phyloP scores from a whole-genome alignment of 1,140 invertebrate genomes.

The Magallana angulata region DNA sequence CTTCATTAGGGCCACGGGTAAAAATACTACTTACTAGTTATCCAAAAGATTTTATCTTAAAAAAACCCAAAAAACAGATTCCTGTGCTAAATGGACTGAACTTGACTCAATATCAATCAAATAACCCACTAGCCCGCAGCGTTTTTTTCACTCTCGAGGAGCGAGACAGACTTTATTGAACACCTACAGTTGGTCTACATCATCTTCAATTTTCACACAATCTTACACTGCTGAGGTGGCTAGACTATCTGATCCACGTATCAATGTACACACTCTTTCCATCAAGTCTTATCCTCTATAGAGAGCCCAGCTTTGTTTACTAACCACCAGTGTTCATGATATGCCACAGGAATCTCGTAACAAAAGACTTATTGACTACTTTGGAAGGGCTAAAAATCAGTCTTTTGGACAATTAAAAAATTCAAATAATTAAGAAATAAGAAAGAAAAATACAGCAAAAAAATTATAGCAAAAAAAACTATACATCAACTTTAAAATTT shows the following conservation, averaged over 20 bases:
- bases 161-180: neutral
- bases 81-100: constrained; percentile 19
- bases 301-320: neutral
- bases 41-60: neutral
- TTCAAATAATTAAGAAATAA: neutral
- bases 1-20: neutral
- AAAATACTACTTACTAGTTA: neutral
- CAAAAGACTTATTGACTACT: neutral
- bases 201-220: constrained; percentile 14
- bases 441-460: neutral
- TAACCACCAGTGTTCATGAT: neutral
- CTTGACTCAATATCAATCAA: neutral
- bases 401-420: neutral
- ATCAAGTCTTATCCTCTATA: neutral
- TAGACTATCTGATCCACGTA: neutral
- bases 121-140: neutral
- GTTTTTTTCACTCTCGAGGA: neutral
- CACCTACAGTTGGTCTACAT: neutral
- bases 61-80: neutral
- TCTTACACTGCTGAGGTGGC: neutral
- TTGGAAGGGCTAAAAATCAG: neutral
- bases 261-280: constrained; percentile 16
- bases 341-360: neutral
- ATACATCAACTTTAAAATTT: neutral
- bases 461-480: neutral